Percentiles rank a stretch among this genome's conserved stretches.
Conservation (phyloP, 2,113 vertebrate species). For the Baryphthengus martii region DNA sequence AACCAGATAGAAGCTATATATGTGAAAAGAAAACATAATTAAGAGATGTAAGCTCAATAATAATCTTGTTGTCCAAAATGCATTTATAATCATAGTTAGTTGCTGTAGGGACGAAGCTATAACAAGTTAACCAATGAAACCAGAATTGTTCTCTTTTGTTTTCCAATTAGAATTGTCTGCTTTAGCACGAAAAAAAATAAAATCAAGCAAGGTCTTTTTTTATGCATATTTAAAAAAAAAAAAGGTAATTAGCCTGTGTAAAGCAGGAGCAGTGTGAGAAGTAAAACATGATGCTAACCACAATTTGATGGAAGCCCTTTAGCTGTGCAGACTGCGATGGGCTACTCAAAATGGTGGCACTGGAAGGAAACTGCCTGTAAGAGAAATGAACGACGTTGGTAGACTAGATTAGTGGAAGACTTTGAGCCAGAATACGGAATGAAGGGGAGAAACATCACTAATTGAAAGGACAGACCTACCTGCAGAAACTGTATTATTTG, state of each 20-base stretch:
- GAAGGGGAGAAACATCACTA: neutral
- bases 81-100: neutral
- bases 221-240: neutral
- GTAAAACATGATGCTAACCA: neutral
- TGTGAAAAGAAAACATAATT: slow-evolving; percentile 8
- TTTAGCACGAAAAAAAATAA: neutral
- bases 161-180: neutral
- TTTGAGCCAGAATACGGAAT: neutral
- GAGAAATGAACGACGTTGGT: neutral
- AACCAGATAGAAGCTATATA: neutral
- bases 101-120: neutral
- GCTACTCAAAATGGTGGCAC: neutral
- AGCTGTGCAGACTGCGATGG: neutral
- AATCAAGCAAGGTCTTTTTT: neutral
- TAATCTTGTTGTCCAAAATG: slow-evolving; percentile 1
- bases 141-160: neutral
- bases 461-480: neutral
- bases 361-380: neutral
- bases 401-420: neutral
- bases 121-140: neutral
- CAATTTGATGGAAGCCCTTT: neutral
- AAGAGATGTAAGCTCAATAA: neutral
- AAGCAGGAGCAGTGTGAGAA: neutral
- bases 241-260: neutral
- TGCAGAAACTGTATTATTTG: neutral